These are phyloP conservation scores for Rhineura floridana DNA, from an alignment of 2,113 vertebrate species.

Conservation along the genomic window DNA sequence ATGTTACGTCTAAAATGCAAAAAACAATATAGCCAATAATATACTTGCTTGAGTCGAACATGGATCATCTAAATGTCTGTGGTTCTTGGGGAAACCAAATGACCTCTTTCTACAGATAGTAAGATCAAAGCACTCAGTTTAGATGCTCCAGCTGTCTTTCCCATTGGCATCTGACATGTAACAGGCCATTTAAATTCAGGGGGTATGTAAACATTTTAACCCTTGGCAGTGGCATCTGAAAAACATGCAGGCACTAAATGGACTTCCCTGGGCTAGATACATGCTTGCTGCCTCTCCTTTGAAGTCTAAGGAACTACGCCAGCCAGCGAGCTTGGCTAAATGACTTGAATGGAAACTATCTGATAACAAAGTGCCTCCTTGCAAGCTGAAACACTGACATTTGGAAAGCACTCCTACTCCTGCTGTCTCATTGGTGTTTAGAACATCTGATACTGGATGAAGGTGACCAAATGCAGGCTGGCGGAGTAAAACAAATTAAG, in stretches of 20 bases:
- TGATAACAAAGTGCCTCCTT: conserved; percentile 26
- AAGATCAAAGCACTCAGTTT: conserved; percentile 78
- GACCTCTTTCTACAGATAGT: conserved; percentile 74
- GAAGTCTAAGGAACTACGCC: conserved; percentile 63
- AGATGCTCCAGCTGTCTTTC: conserved; percentile 77
- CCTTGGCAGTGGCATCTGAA: conserved; percentile 72
- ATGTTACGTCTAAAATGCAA: conserved; percentile 53
- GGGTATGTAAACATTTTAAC: conserved; percentile 76
- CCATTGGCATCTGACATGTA: conserved; percentile 77
- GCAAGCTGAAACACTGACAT: conserved; percentile 17
- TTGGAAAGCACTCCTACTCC: conserved; percentile 4
- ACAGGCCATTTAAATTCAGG: conserved; percentile 72
- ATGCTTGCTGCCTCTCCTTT: conserved; percentile 68
- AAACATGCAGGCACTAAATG: conserved; percentile 71
- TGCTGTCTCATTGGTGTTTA: not conserved
- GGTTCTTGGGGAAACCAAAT: conserved; percentile 74
- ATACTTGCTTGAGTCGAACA: conserved; percentile 71
- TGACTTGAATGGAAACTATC: conserved; percentile 28
- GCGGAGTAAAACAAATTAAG: not conserved
- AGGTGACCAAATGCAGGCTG: not conserved
- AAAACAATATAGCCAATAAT: conserved; percentile 62
- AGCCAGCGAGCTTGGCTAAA: conserved; percentile 65
- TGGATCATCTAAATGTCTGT: conserved; percentile 74
- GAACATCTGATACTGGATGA: not conserved
- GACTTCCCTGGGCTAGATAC: conserved; percentile 55